Conservation (phyloP, 2,113 vertebrate species). For the Phycodurus eques region DNA sequence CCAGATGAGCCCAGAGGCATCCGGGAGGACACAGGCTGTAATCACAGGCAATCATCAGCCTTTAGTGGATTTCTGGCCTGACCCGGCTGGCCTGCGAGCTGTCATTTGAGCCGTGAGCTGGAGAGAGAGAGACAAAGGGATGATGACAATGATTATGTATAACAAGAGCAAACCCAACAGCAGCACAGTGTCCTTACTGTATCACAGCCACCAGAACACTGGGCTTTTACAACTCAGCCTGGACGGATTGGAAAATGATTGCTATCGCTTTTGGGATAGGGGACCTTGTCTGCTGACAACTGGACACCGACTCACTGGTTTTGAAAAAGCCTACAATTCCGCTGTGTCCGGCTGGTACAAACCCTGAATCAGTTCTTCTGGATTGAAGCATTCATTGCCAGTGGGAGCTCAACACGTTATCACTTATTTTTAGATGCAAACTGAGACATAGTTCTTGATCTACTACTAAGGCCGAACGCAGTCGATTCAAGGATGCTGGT, state of each 20-base stretch:
- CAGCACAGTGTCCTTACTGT: conserved; percentile 8
- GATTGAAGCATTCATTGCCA: background rate
- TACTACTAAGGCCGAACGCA: background rate
- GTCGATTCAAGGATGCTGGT: background rate
- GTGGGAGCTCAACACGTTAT: background rate
- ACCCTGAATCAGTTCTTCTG: background rate
- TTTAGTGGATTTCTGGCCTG: conserved; percentile 40
- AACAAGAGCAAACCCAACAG: background rate
- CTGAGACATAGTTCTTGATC: background rate
- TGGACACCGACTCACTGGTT: background rate
- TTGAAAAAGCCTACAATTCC: background rate
- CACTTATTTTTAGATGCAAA: background rate
- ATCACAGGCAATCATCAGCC: conserved; percentile 70
- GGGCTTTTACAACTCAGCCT: background rate
- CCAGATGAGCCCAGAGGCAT: conserved; percentile 56
- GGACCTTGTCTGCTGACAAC: background rate
- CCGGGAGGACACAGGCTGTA: conserved; percentile 47
- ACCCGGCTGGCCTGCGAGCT: conserved; percentile 31
- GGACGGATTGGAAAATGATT: background rate
- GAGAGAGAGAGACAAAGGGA: conserved; percentile 6
- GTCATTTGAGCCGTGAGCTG: conserved; percentile 44
- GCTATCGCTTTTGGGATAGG: background rate
- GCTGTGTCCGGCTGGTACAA: background rate
- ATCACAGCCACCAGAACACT: background rate
- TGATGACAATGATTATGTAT: conserved; percentile 14